These are phyloP conservation scores for Oegoconia quadripuncta DNA, from an alignment of 2,888 invertebrate genomes.

Conservation along the genomic window DNA sequence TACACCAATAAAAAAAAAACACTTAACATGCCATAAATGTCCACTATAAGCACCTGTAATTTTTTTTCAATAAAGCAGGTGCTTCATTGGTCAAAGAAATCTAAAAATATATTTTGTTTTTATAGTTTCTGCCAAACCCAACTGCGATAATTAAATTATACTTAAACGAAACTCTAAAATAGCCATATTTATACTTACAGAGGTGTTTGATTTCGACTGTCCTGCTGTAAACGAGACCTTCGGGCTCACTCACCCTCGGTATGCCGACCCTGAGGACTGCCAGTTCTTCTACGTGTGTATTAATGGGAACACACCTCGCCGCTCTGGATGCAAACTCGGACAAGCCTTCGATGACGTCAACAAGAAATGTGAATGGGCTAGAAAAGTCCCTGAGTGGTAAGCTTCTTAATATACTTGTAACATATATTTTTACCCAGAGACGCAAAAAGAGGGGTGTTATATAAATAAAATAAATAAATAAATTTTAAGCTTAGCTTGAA, in stretches of 20 bases:
- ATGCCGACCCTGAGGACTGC: slow-evolving; percentile 92
- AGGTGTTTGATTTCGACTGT: slow-evolving; percentile 90
- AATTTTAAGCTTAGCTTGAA: no score
- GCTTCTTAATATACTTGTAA: no score
- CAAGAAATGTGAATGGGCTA: slow-evolving; percentile 91
- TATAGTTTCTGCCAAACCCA: no score
- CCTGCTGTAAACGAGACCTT: slow-evolving; percentile 86
- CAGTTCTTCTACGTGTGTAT: slow-evolving; percentile 96
- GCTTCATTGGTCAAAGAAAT: no score
- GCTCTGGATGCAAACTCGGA: slow-evolving; percentile 92
- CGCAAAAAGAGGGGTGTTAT: not conserved
- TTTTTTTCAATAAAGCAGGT: no score
- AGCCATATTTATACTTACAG: slow-evolving; percentile 54
- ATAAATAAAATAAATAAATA: no score
- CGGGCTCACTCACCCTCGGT: slow-evolving; percentile 89
- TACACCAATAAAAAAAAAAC: no score
- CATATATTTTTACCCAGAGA: not conserved
- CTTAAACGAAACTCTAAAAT: no score
- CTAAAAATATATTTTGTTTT: no score
- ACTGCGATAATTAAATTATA: no score
- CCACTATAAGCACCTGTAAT: no score
- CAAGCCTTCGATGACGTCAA: slow-evolving; percentile 91
- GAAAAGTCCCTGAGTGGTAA: slow-evolving; percentile 94
- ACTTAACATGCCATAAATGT: no score
- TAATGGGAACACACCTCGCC: slow-evolving; percentile 89